Evolutionary conservation across 2,113 vertebrate genomes (phyloP).

Genomic region (Thalassarche chlororhynchos): DNA sequence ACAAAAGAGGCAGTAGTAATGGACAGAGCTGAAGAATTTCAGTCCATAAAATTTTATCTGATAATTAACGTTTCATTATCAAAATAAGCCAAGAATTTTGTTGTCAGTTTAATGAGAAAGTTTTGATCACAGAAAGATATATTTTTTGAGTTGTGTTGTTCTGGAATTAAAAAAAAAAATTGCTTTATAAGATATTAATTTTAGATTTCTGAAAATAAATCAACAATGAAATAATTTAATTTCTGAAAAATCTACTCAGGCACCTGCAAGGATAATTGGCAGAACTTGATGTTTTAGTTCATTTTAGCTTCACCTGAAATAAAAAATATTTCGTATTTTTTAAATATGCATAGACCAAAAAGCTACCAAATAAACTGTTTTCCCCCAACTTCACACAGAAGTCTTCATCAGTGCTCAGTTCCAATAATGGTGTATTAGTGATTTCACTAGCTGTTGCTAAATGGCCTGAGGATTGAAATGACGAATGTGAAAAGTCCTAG

Average conservation of each 20-base stretch:
- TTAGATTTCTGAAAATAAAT: neutral
- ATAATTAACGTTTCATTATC: neutral
- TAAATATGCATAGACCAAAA: neutral
- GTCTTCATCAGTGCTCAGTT: conserved; percentile 45
- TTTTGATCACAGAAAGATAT: neutral
- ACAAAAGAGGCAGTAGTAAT: neutral
- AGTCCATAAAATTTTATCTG: neutral
- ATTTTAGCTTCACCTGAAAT: neutral
- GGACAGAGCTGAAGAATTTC: neutral
- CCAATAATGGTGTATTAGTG: conserved; percentile 20
- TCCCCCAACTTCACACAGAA: neutral
- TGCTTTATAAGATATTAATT: neutral
- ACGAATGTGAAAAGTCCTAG: neutral
- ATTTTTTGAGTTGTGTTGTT: neutral
- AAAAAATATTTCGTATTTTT: neutral
- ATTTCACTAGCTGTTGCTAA: conserved; percentile 1
- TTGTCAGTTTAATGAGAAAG: neutral
- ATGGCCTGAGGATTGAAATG: neutral
- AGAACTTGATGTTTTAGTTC: neutral
- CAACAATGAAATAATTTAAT: neutral
- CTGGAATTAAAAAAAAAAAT: neutral
- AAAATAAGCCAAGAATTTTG: neutral
- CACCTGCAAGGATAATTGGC: neutral
- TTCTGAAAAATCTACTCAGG: neutral
- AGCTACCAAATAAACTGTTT: neutral